Percentiles rank a stretch among this genome's conserved stretches.
These are phyloP conservation scores for Esperia sulphurella DNA, from an alignment of 2,888 invertebrate species.

Conservation along the genomic window DNA sequence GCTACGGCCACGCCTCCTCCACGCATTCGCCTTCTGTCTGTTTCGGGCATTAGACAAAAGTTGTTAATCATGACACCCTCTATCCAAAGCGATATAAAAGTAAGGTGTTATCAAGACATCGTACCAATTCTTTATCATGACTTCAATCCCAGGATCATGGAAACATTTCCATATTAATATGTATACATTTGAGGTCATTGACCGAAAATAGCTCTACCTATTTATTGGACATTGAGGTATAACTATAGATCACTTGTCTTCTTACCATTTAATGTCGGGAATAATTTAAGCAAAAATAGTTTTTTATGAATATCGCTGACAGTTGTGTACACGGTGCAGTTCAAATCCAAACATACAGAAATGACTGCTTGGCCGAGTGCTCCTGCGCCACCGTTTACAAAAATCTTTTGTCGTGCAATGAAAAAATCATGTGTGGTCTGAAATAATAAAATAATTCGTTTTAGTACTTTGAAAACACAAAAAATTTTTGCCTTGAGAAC, in stretches of 20 bases:
- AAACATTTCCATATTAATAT: no score
- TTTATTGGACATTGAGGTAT: not conserved
- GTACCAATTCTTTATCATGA: no score
- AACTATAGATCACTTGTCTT: not conserved
- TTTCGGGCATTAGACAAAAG: no score
- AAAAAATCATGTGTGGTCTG: conserved; percentile 28
- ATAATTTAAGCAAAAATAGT: conserved; percentile 30
- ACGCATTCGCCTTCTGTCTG: no score
- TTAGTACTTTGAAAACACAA: not conserved
- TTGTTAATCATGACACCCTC: no score
- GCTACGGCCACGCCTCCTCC: no score
- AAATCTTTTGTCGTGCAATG: conserved; percentile 18
- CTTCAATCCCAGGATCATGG: no score
- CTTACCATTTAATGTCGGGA: conserved; percentile 42
- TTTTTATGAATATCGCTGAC: conserved; percentile 40
- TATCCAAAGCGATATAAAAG: no score
- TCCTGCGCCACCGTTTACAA: conserved; percentile 41
- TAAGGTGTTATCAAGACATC: no score
- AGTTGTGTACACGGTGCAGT: conserved; percentile 37
- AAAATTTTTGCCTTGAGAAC: no score
- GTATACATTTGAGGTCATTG: no score
- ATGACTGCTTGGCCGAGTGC: conserved; percentile 51
- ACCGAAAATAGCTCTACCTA: no score
- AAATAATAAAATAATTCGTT: not conserved
- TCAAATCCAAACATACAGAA: conserved; percentile 32